Evolutionary conservation across 2,113 vertebrate species (phyloP).

Genomic region (Peromyscus maniculatus): DNA sequence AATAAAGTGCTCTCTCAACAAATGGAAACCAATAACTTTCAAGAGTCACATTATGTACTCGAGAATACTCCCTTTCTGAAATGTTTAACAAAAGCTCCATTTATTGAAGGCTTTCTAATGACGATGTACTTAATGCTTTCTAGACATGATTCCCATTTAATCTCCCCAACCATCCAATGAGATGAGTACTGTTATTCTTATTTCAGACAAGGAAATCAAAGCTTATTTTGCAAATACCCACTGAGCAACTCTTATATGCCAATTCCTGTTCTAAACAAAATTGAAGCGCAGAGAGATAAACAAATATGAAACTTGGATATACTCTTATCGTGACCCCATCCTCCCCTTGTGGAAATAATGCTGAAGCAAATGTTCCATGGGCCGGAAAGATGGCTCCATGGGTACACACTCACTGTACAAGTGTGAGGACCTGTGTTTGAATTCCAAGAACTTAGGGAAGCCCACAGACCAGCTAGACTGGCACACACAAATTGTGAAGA

Average conservation of each 20-base stretch:
- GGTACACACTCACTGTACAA: not conserved
- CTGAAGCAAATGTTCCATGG: slow-evolving; percentile 36
- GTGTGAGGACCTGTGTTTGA: not conserved
- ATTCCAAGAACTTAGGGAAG: not conserved
- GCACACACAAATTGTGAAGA: not conserved
- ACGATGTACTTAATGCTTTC: slow-evolving; percentile 59
- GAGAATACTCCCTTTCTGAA: slow-evolving; percentile 58
- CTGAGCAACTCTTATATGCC: slow-evolving; percentile 56
- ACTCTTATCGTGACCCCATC: slow-evolving; percentile 17
- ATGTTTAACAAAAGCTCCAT: slow-evolving; percentile 55
- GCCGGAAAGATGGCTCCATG: not conserved
- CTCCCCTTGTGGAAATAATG: slow-evolving; percentile 31
- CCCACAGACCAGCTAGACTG: not conserved
- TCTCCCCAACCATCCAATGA: slow-evolving; percentile 19
- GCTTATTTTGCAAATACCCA: slow-evolving; percentile 47
- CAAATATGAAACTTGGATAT: slow-evolving; percentile 52
- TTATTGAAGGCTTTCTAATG: slow-evolving; percentile 60
- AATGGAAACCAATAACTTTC: slow-evolving; percentile 70
- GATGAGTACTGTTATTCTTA: slow-evolving; percentile 2
- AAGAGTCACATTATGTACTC: slow-evolving; percentile 50
- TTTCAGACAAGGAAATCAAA: slow-evolving; percentile 63
- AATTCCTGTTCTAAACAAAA: slow-evolving; percentile 30
- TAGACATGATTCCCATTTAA: slow-evolving; percentile 17
- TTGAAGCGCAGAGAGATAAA: slow-evolving; percentile 53
- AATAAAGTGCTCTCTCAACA: slow-evolving; percentile 69